Base-by-base conservation (phyloP, 2,888 invertebrate genomes). In the Apamea monoglypha region DNA sequence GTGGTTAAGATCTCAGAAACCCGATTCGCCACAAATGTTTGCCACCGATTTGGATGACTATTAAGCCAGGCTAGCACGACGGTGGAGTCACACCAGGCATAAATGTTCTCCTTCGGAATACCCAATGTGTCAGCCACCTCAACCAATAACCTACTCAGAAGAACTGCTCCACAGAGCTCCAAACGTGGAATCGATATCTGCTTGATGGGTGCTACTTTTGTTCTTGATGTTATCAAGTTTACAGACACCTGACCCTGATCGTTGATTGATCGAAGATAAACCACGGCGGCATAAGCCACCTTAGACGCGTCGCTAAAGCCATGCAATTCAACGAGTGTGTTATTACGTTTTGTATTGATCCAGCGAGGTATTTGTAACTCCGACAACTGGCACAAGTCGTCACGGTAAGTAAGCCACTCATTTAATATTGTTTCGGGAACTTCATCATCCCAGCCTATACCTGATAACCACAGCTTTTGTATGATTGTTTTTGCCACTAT, bases 81-180 rank as follows among this genome's bases (percentile, higher is more conserved):
- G 1, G 70, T 70, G 1, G 70, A 70, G 2, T 70, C 70, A 8
- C 7, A 7, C 70, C 70, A 70, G 5, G 56, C 71, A 36, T 40
- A 25, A 18, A 71, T 56, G 18, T 71, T 71, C 18, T 53, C 16
- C 53, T 36, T 56, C 14, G n/a, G 56, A 10, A 71, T 56, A 4
- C 4, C 5, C n/a, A 71, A 10, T 18, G 16, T n/a, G n/a, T 56
- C 18, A 71, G 71, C 59, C 29, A 71, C 59, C 40, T 72, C 72
- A 18, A 72, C 29, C 18, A 72, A 44, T 6, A 72, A 44, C 5
- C 59, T 72, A n/a, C 12, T 44, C 1, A 71, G 59, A 36, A 72
- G 59, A n/a, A 72, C 59, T 5, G 71, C 71, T 44, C 71, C 71
- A 29, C 59, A 72, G 21, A 72, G 72, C 18, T 72, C 72, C 44